Base-by-base conservation (phyloP, 1,140 invertebrate genomes). In the Brachionus angularis region DNA sequence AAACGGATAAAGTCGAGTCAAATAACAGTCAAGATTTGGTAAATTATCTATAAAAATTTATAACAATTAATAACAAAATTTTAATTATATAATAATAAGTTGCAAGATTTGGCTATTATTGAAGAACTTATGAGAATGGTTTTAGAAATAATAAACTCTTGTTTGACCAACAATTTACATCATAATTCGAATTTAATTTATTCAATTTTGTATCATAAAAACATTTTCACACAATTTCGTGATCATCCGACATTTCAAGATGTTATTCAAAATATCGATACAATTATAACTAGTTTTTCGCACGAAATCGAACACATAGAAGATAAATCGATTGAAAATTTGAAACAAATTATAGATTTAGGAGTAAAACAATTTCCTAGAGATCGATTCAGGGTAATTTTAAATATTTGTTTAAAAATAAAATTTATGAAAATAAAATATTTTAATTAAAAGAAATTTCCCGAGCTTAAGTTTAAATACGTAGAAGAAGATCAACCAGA, bases 401-500 rank as follows among this genome's bases (percentile, higher is more conserved):
- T 29, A 44, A 16, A 14, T 42, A 50, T 62, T 71, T 49, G 0
- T 12, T 8, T 16, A 5, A 36, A 12, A 69, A 36, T n/a, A n/a
- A n/a, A n/a, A n/a, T n/a, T 14, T 14, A 10, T 21, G 31, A 39
- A 62, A 18, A 23, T 62, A 42, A n/a, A 5, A 5, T 12, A 14
- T 3, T 71, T 52, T 53, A 25, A n/a, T 33, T 46, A 86, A 12
- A 80, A 95, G 90, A 96, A 95, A 89, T 97, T 98, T 80, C 94
- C 96, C 1, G 95, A 98, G 76, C 81, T 98, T 46, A 98, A 96
- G 80, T 99, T 98, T 82, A 91, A 94, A 75, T 99, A 99, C 78
- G 94, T 98, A 0, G 96, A 98, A 84, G 96, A 98, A 82, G 94
- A 97, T 72, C 88, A 91, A 72, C 96, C 95, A 0, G 94, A 98